Evolutionary conservation across 2,797 vertebrate genomes (phyloP).

Genomic region (Molossus molossus): DNA sequence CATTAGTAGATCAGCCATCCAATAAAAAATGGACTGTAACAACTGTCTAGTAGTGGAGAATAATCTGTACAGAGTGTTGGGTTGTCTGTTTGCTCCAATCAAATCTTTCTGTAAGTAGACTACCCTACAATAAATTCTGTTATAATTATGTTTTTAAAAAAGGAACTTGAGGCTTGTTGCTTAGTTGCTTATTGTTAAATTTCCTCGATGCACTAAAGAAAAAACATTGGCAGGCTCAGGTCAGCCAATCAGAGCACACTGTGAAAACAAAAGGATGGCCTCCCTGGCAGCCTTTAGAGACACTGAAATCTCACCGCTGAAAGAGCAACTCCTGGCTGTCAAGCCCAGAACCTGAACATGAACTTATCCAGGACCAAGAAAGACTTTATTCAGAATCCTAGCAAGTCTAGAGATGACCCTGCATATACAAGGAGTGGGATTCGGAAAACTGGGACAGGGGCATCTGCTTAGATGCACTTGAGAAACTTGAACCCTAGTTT

Average conservation of each 20-base stretch:
- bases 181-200: neutral
- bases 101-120: neutral
- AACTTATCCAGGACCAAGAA: neutral
- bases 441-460: neutral
- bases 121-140: neutral
- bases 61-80: neutral
- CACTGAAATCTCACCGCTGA: neutral
- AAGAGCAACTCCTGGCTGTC: neutral
- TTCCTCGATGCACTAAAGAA: neutral
- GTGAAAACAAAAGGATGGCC: neutral
- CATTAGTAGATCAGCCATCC: neutral
- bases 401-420: neutral
- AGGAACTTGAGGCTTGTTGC: neutral
- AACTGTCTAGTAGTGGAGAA: neutral
- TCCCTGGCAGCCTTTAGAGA: neutral
- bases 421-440: neutral
- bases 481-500: neutral
- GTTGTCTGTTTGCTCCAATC: neutral
- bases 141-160: neutral
- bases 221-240: neutral
- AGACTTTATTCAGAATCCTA: conserved; percentile 36
- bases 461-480: neutral
- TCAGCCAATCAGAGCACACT: neutral
- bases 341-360: neutral
- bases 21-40: neutral